Conservation (phyloP, 2,888 invertebrate genomes). For the Fissipunctia ypsillon region DNA sequence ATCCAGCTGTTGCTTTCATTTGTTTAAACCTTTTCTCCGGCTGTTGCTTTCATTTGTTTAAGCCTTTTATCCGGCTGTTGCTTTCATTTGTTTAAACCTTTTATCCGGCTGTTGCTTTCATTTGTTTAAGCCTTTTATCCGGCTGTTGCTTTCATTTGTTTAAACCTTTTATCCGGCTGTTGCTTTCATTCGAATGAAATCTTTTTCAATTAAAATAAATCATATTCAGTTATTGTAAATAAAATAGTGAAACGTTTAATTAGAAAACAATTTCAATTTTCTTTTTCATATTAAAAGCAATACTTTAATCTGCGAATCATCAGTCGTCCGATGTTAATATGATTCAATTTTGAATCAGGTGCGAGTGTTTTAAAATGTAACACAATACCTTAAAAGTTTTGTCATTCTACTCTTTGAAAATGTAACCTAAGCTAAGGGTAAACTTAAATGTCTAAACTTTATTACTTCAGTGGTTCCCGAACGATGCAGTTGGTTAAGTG, state of each 20-base stretch:
- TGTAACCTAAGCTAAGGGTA: background rate
- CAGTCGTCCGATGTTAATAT: background rate
- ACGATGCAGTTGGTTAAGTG: constrained; percentile 30
- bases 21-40: background rate
- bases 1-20: constrained; percentile 24
- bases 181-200: constrained; percentile 7
- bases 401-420: constrained; percentile 15
- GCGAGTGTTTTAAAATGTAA: constrained; percentile 7
- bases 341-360: background rate
- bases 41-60: constrained; percentile 33
- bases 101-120: constrained; percentile 1
- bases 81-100: constrained; percentile 27
- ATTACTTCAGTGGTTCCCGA: constrained; percentile 21
- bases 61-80: background rate
- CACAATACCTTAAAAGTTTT: constrained; percentile 7
- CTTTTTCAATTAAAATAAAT: constrained; percentile 15
- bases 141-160: constrained; percentile 30
- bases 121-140: constrained; percentile 16
- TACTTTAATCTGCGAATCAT: background rate
- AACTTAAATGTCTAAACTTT: constrained; percentile 41
- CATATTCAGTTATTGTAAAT: background rate
- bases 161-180: background rate
- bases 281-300: background rate
- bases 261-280: constrained; percentile 14
- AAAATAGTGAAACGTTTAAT: background rate